Conservation (phyloP, 2,797 vertebrate species). For the Cryptoprocta ferox region DNA sequence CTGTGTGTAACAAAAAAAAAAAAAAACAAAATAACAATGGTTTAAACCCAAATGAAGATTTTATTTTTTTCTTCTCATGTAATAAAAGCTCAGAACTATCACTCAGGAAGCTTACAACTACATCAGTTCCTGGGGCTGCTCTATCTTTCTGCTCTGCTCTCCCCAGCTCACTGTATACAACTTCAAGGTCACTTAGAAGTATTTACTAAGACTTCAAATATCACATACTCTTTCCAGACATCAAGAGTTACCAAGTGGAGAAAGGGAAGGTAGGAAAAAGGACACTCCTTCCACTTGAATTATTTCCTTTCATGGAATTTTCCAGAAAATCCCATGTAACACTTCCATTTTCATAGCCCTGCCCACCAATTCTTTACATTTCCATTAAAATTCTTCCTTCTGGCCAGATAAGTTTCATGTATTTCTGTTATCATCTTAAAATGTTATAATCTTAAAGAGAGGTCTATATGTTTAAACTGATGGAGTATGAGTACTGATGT, state of each 20-base stretch:
- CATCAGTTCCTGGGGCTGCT: background rate
- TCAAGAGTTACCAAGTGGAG: background rate
- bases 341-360: background rate
- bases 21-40: background rate
- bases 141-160: background rate
- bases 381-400: background rate
- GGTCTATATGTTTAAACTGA: background rate
- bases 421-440: background rate
- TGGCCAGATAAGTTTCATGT: background rate
- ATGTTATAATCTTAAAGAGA: background rate
- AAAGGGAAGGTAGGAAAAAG: background rate
- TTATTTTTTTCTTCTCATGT: background rate
- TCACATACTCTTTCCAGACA: background rate
- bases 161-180: background rate
- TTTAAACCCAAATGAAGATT: background rate
- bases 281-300: background rate
- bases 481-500: background rate
- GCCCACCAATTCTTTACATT: background rate
- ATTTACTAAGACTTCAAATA: background rate
- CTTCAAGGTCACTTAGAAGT: background rate
- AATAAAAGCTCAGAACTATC: background rate
- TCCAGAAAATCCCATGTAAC: background rate
- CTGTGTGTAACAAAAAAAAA: background rate
- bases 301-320: background rate
- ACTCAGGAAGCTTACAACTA: background rate